phyloP scores from a whole-genome alignment of 2,797 vertebrate species.

The Eulemur rubriventer region DNA sequence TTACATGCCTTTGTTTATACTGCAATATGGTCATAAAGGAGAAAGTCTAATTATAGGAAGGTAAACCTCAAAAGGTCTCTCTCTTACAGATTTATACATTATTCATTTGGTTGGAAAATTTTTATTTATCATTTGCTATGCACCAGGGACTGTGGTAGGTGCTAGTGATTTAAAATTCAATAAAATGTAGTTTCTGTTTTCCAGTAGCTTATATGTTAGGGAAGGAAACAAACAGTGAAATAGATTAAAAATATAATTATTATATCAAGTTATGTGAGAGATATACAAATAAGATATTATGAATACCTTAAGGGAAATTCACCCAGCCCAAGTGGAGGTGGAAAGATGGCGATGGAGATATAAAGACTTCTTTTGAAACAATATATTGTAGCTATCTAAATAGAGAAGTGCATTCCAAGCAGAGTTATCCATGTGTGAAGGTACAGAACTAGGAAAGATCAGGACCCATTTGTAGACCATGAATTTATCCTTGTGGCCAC shows the following conservation, averaged over 20 bases:
- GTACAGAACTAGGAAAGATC: background rate
- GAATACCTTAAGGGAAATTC: background rate
- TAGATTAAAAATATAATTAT: constrained; percentile 45
- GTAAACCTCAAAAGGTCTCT: background rate
- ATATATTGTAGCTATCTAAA: background rate
- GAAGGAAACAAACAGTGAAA: constrained; percentile 10
- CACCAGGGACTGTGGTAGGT: background rate
- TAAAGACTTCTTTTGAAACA: background rate
- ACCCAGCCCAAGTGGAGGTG: background rate
- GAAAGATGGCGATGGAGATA: background rate
- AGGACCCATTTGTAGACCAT: background rate
- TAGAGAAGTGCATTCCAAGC: background rate
- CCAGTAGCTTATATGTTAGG: background rate
- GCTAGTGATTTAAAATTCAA: constrained; percentile 50
- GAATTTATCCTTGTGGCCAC: background rate
- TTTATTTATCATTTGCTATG: constrained; percentile 32
- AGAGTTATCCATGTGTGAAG: background rate
- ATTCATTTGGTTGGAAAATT: background rate
- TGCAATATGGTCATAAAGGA: background rate
- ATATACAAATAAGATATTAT: background rate
- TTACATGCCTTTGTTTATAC: background rate
- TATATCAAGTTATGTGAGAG: constrained; percentile 11
- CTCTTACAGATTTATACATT: background rate
- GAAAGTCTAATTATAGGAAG: background rate
- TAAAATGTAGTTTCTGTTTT: constrained; percentile 38